phyloP scores from a whole-genome alignment of 2,113 vertebrate species.

The Rhinolophus sinicus region DNA sequence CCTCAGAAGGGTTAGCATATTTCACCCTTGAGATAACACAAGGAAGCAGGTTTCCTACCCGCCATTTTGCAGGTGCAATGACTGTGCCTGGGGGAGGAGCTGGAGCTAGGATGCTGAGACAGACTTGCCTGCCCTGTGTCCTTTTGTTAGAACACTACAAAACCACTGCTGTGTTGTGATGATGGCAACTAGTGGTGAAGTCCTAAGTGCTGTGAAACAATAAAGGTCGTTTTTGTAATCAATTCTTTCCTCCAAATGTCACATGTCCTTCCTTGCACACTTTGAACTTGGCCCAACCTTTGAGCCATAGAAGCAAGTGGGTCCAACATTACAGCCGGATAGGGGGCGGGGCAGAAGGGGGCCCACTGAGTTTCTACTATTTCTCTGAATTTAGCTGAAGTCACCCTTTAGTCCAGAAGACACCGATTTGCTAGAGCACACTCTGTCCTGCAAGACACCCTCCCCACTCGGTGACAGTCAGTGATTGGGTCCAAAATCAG shows the following conservation, averaged over 20 bases:
- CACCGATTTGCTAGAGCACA: background rate
- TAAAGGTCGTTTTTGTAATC: background rate
- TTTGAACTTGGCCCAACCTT: background rate
- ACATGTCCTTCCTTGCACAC: accelerated
- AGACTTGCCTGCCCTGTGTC: no score
- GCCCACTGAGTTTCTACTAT: background rate
- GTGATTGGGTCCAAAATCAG: background rate
- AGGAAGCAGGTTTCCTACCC: background rate
- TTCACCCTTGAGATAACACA: background rate
- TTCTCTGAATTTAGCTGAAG: background rate
- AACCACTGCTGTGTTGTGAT: background rate
- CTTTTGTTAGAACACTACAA: no score
- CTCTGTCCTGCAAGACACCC: background rate
- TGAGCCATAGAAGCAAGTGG: background rate
- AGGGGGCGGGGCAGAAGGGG: accelerated
- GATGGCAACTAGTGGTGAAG: accelerated
- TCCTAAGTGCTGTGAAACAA: background rate
- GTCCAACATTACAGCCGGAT: accelerated
- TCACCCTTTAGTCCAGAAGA: background rate
- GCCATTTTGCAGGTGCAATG: no score
- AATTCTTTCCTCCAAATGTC: background rate
- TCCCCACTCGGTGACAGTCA: background rate
- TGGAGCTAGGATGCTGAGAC: no score
- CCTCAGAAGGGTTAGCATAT: background rate
- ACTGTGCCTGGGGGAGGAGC: no score